Conservation (phyloP, 2,113 vertebrate genomes). For the Semicossyphus pulcher region DNA sequence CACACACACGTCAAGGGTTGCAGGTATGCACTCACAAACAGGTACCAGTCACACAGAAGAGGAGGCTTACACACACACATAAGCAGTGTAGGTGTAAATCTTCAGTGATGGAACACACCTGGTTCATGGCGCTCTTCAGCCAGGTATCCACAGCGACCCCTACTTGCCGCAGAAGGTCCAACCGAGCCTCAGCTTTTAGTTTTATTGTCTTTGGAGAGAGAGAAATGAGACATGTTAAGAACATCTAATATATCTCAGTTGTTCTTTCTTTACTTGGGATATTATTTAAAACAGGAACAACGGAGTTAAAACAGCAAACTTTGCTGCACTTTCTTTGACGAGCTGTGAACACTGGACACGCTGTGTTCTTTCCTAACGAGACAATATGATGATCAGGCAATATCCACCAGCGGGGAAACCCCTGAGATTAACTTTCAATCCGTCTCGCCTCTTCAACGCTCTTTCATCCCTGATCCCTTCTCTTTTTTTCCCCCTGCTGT, state of each 20-base stretch:
- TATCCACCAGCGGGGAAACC: conserved; percentile 32
- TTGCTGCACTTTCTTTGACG: conserved; percentile 20
- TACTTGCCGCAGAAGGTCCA: conserved; percentile 96
- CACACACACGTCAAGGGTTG: not conserved
- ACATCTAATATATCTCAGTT: not conserved
- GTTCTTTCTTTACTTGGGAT: too few relatives aligned
- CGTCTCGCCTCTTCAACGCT: conserved; percentile 18
- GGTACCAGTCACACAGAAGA: not conserved
- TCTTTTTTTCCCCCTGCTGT: not conserved
- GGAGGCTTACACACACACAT: conserved; percentile 1
- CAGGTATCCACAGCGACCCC: conserved; percentile 97
- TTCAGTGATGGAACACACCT: conserved; percentile 69
- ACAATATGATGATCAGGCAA: conserved; percentile 36
- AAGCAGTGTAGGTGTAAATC: not conserved
- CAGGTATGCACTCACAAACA: not conserved
- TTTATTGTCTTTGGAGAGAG: conserved; percentile 88
- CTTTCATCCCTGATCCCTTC: conserved; percentile 48
- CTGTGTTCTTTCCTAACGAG: conserved; percentile 42
- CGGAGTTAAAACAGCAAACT: too few relatives aligned
- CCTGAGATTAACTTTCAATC: conserved; percentile 40
- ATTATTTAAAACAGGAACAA: too few relatives aligned
- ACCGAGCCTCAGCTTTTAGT: conserved; percentile 95
- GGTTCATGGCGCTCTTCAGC: conserved; percentile 98
- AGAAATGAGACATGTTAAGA: not conserved
- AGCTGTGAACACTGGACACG: conserved; percentile 18